These are phyloP conservation scores for Flexamia atlantica DNA, from an alignment of 2,888 invertebrate species.

Conservation along the genomic window DNA sequence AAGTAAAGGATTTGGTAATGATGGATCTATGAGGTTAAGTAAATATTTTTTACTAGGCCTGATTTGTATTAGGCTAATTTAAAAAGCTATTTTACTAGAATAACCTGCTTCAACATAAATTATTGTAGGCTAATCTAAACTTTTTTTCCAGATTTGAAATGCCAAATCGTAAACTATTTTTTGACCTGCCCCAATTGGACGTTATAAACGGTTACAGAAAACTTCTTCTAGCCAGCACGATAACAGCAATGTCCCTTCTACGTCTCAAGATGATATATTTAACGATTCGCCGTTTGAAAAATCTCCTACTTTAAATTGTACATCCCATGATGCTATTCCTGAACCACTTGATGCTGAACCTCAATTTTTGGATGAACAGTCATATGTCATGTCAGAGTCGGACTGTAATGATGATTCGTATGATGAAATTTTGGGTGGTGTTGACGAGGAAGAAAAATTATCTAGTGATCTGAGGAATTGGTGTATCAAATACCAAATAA, in stretches of 20 bases:
- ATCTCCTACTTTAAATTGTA: not conserved
- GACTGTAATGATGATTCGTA: no score
- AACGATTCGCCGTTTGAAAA: not conserved
- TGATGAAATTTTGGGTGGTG: not conserved
- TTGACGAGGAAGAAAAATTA: not conserved
- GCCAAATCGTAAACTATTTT: not conserved
- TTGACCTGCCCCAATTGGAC: not conserved
- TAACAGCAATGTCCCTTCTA: not conserved
- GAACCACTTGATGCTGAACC: no score
- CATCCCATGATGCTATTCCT: not conserved
- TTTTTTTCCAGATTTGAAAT: not conserved
- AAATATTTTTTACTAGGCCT: no score
- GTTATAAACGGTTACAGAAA: not conserved
- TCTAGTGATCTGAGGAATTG: not conserved
- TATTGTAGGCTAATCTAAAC: no score
- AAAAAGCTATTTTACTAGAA: no score
- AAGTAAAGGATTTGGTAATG: no score
- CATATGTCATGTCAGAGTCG: no score
- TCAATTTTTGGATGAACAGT: no score
- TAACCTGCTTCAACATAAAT: no score
- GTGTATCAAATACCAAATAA: conserved; percentile 8
- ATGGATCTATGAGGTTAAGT: no score
- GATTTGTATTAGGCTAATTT: no score
- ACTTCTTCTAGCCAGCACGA: not conserved
- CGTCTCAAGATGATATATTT: not conserved